phyloP scores from a whole-genome alignment of 2,888 invertebrate genomes.

The Dorcus parallelipipedus region DNA sequence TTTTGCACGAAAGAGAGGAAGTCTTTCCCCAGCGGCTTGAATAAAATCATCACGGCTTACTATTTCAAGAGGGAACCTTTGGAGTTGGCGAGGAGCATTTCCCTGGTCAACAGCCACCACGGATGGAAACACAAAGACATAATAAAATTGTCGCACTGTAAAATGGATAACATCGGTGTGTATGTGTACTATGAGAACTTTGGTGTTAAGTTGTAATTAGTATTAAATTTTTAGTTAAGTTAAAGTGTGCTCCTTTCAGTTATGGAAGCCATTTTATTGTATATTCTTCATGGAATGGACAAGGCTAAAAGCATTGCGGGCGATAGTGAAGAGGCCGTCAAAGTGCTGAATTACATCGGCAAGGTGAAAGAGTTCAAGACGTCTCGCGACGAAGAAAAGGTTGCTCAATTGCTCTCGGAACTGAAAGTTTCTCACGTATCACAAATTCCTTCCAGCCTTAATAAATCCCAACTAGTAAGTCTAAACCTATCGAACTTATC shows the following conservation, averaged over 20 bases:
- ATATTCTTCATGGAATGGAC: constrained; percentile 55
- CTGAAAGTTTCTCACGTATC: constrained; percentile 58
- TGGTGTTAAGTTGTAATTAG: not conserved
- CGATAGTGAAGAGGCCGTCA: constrained; percentile 43
- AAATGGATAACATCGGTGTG: constrained; percentile 52
- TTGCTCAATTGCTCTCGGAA: constrained; percentile 52
- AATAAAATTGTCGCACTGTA: constrained; percentile 61
- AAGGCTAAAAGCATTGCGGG: constrained; percentile 49
- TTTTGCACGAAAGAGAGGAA: constrained; percentile 32
- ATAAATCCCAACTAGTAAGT: constrained; percentile 61
- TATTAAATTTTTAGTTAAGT: not conserved
- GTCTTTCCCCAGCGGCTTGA: constrained; percentile 32
- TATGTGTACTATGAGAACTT: constrained; percentile 27
- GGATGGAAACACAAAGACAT: constrained; percentile 73
- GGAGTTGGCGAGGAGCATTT: constrained; percentile 62
- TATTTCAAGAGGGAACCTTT: constrained; percentile 60
- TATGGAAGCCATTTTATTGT: constrained; percentile 42
- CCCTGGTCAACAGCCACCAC: constrained; percentile 59
- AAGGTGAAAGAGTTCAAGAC: constrained; percentile 52
- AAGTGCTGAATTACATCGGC: constrained; percentile 50
- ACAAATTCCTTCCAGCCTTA: constrained; percentile 65
- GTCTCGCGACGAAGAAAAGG: constrained; percentile 49
- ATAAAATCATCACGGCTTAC: constrained; percentile 62
- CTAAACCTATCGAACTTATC: too few relatives aligned
- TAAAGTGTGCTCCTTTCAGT: constrained; percentile 29